phyloP scores from a whole-genome alignment of 2,888 invertebrate genomes.

The Buathra laborator region DNA sequence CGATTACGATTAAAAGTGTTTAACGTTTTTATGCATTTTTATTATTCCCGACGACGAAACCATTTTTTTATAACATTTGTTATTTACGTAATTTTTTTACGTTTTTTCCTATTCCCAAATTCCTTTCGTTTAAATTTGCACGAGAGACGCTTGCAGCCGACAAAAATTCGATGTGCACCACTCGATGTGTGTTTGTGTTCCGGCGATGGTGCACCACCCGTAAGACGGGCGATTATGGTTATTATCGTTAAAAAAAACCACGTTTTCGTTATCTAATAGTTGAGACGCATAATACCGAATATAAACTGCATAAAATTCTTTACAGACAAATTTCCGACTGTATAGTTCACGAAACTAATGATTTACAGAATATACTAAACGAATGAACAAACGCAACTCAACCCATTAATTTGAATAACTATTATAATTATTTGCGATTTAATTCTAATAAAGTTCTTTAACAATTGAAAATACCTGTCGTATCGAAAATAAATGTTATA shows the following conservation, averaged over 20 bases:
- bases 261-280: too few relatives aligned
- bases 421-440: too few relatives aligned
- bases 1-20: neutral
- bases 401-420: too few relatives aligned
- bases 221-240: too few relatives aligned
- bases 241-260: too few relatives aligned
- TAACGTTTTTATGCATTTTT: constrained; percentile 8
- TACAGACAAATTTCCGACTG: neutral
- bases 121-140: neutral
- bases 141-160: neutral
- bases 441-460: too few relatives aligned
- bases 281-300: neutral
- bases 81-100: neutral
- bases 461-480: too few relatives aligned
- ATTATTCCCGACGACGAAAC: neutral
- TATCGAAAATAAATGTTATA: neutral
- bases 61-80: neutral
- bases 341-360: neutral
- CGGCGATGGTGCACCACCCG: neutral
- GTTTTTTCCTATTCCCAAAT: neutral
- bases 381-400: too few relatives aligned
- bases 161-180: neutral
- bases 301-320: neutral
- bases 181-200: neutral
- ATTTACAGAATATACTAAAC: neutral